Conservation (phyloP, 2,888 invertebrate genomes). For the Kuschelorhynchus macadamiae region DNA sequence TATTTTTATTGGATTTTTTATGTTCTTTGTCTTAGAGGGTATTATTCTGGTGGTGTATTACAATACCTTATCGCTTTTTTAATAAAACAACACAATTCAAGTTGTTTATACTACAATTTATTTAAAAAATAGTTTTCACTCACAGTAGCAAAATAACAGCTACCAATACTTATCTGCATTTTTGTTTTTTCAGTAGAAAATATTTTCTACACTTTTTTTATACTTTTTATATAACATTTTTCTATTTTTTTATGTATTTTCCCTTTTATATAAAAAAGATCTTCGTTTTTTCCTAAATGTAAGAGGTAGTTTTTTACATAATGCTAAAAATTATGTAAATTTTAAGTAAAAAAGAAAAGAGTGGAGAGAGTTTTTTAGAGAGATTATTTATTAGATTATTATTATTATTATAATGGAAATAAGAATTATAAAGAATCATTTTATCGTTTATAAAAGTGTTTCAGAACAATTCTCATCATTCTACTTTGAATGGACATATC, state of each 20-base stretch:
- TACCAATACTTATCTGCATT: constrained; percentile 31
- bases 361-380: constrained; percentile 43
- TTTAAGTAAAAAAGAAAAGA: constrained; percentile 41
- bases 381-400: constrained; percentile 51
- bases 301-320: constrained; percentile 49
- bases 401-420: constrained; percentile 46
- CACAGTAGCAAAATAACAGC: constrained; percentile 45
- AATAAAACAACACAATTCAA: constrained; percentile 43
- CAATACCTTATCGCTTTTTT: constrained; percentile 1
- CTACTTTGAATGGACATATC: constrained; percentile 20
- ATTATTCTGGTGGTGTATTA: constrained; percentile 32
- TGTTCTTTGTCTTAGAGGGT: too few species aligned
- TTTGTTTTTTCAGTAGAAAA: constrained; percentile 27
- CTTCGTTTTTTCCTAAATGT: constrained; percentile 8
- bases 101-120: constrained; percentile 44
- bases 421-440: constrained; percentile 27
- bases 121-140: constrained; percentile 47
- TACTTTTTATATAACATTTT: constrained; percentile 36
- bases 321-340: constrained; percentile 29
- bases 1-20: not conserved
- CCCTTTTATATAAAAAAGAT: constrained; percentile 40
- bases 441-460: constrained; percentile 32
- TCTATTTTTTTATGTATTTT: constrained; percentile 36
- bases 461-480: constrained; percentile 26
- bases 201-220: constrained; percentile 30